phyloP scores from a whole-genome alignment of 2,797 vertebrate genomes.

The Myripristis jacobus region DNA sequence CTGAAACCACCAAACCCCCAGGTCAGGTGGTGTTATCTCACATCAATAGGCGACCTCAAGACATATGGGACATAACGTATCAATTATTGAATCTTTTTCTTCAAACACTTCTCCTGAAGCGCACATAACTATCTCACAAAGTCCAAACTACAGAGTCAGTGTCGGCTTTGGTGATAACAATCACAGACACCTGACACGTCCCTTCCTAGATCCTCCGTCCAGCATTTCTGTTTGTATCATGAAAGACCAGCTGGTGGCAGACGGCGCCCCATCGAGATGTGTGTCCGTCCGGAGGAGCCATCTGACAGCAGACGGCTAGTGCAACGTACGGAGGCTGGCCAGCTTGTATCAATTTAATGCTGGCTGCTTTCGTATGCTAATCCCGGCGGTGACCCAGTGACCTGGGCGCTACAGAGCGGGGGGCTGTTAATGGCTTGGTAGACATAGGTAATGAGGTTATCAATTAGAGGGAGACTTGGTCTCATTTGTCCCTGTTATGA shows the following conservation, averaged over 20 bases:
- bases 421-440: slow-evolving; percentile 64
- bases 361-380: slow-evolving; percentile 60
- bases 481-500: slow-evolving; percentile 69
- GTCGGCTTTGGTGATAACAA: slow-evolving; percentile 66
- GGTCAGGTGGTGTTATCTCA: slow-evolving; percentile 16
- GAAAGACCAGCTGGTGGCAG: slow-evolving; percentile 72
- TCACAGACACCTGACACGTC: slow-evolving; percentile 61
- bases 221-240: slow-evolving; percentile 57
- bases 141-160: slow-evolving; percentile 43
- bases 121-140: slow-evolving; percentile 43
- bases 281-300: slow-evolving; percentile 50
- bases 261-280: slow-evolving; percentile 44
- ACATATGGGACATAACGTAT: slow-evolving; percentile 25
- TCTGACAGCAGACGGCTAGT: slow-evolving; percentile 60
- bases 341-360: slow-evolving; percentile 75
- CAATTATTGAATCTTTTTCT: slow-evolving; percentile 48
- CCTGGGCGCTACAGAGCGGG: slow-evolving; percentile 37
- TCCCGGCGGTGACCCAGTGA: slow-evolving; percentile 65
- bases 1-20: slow-evolving; percentile 4
- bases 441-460: slow-evolving; percentile 74
- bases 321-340: slow-evolving; percentile 40
- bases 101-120: slow-evolving; percentile 43
- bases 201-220: slow-evolving; percentile 44
- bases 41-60: slow-evolving; percentile 15
- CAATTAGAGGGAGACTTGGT: slow-evolving; percentile 67